phyloP scores from a whole-genome alignment of 2,113 vertebrate species.

The Leucosticte australis region DNA sequence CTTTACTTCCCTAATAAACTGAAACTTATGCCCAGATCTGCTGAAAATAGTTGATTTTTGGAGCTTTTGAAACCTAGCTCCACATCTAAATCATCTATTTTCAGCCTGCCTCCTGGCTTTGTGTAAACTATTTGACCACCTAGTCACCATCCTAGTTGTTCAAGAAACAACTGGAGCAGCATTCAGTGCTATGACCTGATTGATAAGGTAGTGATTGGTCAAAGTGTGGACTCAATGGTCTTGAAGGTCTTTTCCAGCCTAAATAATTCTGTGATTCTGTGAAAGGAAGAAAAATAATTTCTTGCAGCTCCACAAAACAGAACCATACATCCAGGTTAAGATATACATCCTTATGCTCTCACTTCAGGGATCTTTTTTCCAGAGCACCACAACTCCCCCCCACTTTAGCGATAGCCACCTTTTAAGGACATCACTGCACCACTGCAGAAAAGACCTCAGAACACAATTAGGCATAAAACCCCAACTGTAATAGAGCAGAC shows the following conservation, averaged over 20 bases:
- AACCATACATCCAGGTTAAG: background rate
- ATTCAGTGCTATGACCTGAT: background rate
- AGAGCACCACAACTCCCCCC: background rate
- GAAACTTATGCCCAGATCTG: background rate
- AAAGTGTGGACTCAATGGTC: background rate
- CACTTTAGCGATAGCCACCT: fast-evolving
- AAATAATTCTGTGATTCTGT: background rate
- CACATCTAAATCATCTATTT: background rate
- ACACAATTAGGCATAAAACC: background rate
- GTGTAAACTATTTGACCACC: background rate
- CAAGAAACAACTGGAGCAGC: background rate
- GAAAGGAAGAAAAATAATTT: background rate
- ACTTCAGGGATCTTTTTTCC: background rate
- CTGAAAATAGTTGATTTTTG: background rate
- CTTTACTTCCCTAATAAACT: background rate
- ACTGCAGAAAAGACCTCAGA: background rate
- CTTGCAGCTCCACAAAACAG: background rate
- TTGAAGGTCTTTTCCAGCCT: background rate
- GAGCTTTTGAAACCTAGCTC: background rate
- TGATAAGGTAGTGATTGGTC: background rate
- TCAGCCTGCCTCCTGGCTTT: background rate
- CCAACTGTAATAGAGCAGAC: background rate
- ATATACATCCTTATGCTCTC: background rate
- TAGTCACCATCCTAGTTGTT: background rate
- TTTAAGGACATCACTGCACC: background rate